Conservation (phyloP, 23 tunicate genomes). For the Trididemnum miniatum region DNA sequence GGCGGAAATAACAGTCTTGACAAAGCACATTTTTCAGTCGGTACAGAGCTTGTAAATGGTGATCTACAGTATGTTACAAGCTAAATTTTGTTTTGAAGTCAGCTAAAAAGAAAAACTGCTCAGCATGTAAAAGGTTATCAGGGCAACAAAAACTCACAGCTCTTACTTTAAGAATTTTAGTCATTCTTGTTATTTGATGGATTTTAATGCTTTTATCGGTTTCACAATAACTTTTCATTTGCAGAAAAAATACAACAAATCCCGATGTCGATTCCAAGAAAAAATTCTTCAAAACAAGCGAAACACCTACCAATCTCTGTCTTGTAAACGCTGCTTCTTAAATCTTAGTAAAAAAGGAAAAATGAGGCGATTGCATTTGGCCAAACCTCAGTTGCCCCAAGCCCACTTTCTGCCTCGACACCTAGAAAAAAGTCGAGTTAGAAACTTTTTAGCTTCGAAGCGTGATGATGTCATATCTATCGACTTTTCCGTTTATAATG, state of each 20-base stretch:
- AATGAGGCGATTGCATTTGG: not conserved
- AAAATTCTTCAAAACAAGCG: conserved; percentile 11
- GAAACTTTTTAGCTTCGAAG: not conserved
- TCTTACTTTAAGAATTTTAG: no score
- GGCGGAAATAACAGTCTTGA: no score
- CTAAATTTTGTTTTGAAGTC: no score
- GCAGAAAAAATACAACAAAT: conserved; percentile 27
- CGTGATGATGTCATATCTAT: not conserved
- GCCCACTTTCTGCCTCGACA: conserved; percentile 26
- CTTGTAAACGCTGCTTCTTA: conserved; percentile 27
- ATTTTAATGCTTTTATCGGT: no score
- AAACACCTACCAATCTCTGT: conserved; percentile 36
- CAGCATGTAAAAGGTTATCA: no score
- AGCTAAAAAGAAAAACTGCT: no score
- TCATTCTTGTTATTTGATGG: no score
- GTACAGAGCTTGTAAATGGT: no score
- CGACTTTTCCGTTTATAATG: not conserved
- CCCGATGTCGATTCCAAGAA: conserved; percentile 35
- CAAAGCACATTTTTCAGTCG: no score
- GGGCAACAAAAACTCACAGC: no score
- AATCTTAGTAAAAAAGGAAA: conserved; percentile 32
- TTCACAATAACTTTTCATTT: conserved; percentile 26
- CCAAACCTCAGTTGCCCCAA: not conserved
- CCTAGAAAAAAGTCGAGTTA: not conserved
- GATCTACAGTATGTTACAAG: no score